Evolutionary conservation across 1,140 invertebrate genomes (phyloP).

Genomic region (Tetramorium alpestre): DNA sequence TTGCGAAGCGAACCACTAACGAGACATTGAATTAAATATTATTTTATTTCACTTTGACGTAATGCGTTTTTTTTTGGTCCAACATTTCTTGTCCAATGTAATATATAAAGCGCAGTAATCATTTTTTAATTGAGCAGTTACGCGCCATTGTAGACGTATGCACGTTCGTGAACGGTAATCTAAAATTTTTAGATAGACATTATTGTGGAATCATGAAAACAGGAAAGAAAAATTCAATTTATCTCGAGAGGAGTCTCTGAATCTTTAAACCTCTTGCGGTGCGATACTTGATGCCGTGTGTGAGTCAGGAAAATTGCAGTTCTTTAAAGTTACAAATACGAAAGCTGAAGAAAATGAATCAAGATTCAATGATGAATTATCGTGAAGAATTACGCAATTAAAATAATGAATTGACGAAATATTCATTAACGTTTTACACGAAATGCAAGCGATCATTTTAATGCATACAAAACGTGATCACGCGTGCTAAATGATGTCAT

Average conservation of each 20-base stretch:
- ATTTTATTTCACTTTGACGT: background rate
- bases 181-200: background rate
- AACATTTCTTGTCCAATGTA: background rate
- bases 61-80: background rate
- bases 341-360: background rate
- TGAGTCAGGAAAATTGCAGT: background rate
- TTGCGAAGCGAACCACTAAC: background rate
- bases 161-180: background rate
- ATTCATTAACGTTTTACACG: background rate
- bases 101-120: background rate
- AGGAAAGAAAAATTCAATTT: slow-evolving; percentile 11
- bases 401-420: background rate
- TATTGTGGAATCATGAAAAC: background rate
- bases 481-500: background rate
- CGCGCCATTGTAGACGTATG: background rate
- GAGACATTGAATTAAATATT: slow-evolving; percentile 45
- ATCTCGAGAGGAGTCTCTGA: background rate
- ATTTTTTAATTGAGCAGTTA: slow-evolving; percentile 7
- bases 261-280: background rate
- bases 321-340: background rate
- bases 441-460: background rate
- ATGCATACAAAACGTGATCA: background rate
- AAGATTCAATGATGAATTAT: background rate
- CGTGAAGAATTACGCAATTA: background rate
- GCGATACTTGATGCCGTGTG: background rate